These are phyloP conservation scores for Habroteleia sp. DNA, from an alignment of 2,888 invertebrate species.

Conservation along the genomic window DNA sequence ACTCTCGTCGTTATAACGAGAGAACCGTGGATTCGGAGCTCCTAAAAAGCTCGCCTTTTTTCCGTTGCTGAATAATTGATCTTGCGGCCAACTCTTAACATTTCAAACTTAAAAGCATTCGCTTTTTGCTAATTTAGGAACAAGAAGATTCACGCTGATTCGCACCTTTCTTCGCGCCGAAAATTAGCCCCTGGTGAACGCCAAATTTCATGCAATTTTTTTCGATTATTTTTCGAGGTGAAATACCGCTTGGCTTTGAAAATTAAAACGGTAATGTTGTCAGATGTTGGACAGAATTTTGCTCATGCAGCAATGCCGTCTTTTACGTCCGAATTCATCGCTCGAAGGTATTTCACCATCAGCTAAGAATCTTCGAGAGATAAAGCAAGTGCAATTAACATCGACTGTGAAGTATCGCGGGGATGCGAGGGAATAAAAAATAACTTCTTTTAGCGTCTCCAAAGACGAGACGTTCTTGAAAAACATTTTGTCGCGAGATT, in stretches of 20 bases:
- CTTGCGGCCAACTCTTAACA: conserved; percentile 50
- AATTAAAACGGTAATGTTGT: background rate
- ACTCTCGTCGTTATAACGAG: conserved; percentile 49
- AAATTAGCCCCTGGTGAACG: conserved; percentile 3
- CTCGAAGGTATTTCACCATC: conserved; percentile 16
- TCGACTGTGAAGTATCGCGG: conserved; percentile 9
- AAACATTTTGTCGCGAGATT: conserved; percentile 18
- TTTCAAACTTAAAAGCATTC: conserved; percentile 49
- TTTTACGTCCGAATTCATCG: conserved; percentile 8
- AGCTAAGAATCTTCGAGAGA: conserved; percentile 30
- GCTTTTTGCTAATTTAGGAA: conserved; percentile 44
- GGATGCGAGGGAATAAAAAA: conserved; percentile 4
- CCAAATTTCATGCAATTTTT: conserved; percentile 14
- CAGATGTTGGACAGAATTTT: conserved; percentile 18
- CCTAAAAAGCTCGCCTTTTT: conserved; percentile 57
- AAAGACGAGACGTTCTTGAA: conserved; percentile 12
- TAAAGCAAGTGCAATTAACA: conserved; percentile 43
- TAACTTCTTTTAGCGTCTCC: conserved; percentile 2
- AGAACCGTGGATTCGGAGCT: conserved; percentile 44
- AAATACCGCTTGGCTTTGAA: too few relatives aligned
- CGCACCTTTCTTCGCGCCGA: conserved; percentile 18
- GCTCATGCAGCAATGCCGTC: conserved; percentile 21
- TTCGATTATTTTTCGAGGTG: too few relatives aligned
- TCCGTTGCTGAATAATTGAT: conserved; percentile 62
- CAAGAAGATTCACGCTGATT: conserved; percentile 9